Evolutionary conservation across 2,113 vertebrate genomes (phyloP).

Genomic region (Salvelinus sp.): DNA sequence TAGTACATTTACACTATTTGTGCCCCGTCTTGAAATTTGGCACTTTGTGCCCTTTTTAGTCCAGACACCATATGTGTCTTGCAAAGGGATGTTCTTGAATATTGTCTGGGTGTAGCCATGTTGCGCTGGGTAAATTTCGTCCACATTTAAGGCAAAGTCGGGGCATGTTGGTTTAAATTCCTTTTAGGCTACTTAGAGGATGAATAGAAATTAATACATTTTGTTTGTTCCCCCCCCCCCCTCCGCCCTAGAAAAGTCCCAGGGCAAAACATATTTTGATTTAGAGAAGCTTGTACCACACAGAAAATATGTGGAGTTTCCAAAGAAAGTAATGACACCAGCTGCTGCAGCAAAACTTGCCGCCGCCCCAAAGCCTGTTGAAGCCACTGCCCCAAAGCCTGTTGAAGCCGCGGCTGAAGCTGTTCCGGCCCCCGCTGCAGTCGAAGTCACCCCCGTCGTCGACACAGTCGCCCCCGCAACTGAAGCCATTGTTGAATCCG

Average conservation of each 20-base stretch:
- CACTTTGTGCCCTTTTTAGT: background rate
- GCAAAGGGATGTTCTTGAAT: background rate
- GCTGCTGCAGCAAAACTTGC: background rate
- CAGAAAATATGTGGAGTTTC: slow-evolving; percentile 41
- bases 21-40: background rate
- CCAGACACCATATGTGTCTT: background rate
- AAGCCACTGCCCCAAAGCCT: background rate
- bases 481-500: background rate
- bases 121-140: background rate
- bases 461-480: slow-evolving; percentile 6
- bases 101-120: background rate
- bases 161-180: background rate
- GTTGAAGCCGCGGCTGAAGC: slow-evolving; percentile 4
- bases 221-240: slow-evolving; percentile 48
- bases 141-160: background rate
- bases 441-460: background rate
- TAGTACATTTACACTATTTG: no score
- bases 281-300: slow-evolving; percentile 72
- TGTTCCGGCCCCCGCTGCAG: background rate
- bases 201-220: slow-evolving; percentile 36
- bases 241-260: slow-evolving; percentile 56
- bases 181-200: slow-evolving; percentile 7
- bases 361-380: slow-evolving; percentile 15
- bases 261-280: slow-evolving; percentile 69
- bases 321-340: slow-evolving; percentile 41